Conservation (phyloP, 2,113 vertebrate genomes). For the Misgurnus anguillicaudatus region DNA sequence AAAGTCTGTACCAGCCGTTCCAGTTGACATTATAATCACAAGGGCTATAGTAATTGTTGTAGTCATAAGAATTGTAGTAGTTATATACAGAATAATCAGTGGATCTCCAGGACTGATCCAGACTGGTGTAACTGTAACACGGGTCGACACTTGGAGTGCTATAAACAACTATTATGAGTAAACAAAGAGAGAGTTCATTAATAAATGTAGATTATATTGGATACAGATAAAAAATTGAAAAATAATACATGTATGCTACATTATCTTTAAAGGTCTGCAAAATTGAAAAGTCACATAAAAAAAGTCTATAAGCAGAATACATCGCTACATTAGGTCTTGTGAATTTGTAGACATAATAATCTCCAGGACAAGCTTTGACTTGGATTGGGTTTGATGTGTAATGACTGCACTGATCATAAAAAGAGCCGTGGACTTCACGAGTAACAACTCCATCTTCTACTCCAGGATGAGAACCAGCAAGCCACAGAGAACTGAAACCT, state of each 20-base stretch:
- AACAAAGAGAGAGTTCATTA: neutral
- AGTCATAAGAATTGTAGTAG: neutral
- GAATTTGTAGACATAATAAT: slow-evolving; percentile 17
- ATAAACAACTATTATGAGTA: neutral
- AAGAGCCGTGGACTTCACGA: slow-evolving; percentile 1
- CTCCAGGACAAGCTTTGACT: slow-evolving; percentile 36
- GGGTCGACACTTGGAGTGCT: neutral
- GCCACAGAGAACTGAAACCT: slow-evolving; percentile 29
- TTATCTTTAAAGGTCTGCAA: neutral
- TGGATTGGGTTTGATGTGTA: slow-evolving; percentile 27
- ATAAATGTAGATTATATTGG: neutral
- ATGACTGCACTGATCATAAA: neutral
- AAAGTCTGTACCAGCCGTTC: slow-evolving; percentile 6
- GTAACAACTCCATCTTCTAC: slow-evolving; percentile 26
- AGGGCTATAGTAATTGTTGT: no score
- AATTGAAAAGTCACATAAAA: no score
- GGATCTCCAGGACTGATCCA: slow-evolving; percentile 19
- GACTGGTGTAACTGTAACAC: slow-evolving; percentile 1
- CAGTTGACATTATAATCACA: neutral
- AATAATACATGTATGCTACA: neutral
- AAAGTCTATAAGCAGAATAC: neutral
- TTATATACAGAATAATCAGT: neutral
- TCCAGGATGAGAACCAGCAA: slow-evolving; percentile 24
- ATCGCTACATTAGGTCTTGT: neutral
- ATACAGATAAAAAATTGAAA: neutral